Conservation (phyloP, 2,797 vertebrate genomes). For the Propithecus perrieri region DNA sequence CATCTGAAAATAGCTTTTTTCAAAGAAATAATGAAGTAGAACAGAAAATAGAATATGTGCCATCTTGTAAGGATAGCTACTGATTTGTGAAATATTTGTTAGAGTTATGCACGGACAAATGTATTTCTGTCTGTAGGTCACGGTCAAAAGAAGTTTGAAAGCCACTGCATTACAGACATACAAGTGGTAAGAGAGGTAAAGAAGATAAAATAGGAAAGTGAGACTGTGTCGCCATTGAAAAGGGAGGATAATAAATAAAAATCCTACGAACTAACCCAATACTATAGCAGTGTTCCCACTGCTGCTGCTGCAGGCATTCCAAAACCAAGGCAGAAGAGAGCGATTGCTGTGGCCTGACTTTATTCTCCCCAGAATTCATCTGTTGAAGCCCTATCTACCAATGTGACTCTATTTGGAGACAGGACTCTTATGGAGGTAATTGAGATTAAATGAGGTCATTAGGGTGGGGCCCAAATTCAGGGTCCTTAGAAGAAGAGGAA, state of each 20-base stretch:
- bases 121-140: not conserved
- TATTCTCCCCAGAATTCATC: too few relatives aligned
- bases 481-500: not conserved
- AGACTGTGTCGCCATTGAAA: not conserved
- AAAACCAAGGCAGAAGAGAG: not conserved
- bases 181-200: not conserved
- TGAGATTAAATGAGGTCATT: not conserved
- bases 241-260: not conserved
- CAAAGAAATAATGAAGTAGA: not conserved
- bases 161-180: not conserved
- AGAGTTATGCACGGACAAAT: not conserved
- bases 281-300: accelerated
- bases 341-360: not conserved
- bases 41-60: not conserved
- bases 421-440: not conserved
- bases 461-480: accelerated
- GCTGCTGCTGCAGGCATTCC: not conserved
- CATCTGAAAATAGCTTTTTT: not conserved
- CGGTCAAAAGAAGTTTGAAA: not conserved
- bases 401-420: not conserved
- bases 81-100: not conserved
- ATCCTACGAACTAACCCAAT: not conserved
- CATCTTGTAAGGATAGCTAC: not conserved
- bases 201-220: not conserved
- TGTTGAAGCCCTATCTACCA: not conserved